Percentiles rank a stretch among this genome's conserved stretches.
Evolutionary conservation across 2,888 invertebrate species (phyloP).

Genomic region (Nasonovia ribisnigri): DNA sequence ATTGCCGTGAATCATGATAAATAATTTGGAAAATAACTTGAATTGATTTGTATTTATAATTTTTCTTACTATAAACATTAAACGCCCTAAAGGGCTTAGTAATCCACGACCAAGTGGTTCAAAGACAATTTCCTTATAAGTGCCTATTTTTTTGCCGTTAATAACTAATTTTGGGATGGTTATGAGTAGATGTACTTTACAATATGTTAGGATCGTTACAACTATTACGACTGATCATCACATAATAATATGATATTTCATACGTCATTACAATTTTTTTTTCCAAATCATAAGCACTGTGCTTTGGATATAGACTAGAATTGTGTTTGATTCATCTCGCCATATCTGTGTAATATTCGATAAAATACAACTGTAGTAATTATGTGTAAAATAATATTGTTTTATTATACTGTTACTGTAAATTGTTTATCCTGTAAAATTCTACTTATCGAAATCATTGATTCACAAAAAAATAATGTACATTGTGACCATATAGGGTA

Average conservation of each 20-base stretch:
- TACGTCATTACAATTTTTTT: neutral
- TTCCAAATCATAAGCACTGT: neutral
- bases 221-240: neutral
- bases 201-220: neutral
- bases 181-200: neutral
- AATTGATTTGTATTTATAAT: neutral
- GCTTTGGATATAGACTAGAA: neutral
- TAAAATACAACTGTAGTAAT: too few relatives aligned
- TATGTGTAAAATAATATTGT: neutral
- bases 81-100: neutral
- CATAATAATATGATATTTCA: too few relatives aligned
- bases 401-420: neutral
- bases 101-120: too few relatives aligned
- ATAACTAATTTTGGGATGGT: neutral
- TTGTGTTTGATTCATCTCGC: too few relatives aligned
- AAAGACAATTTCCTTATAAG: neutral
- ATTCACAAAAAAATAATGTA: neutral
- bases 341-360: too few relatives aligned
- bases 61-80: neutral
- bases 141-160: neutral
- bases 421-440: neutral
- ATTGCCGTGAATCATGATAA: neutral
- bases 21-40: neutral
- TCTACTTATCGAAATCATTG: neutral
- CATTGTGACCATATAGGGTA: neutral